Base-by-base conservation (phyloP, 2,113 vertebrate genomes). In the Rhinopithecus roxellana region DNA sequence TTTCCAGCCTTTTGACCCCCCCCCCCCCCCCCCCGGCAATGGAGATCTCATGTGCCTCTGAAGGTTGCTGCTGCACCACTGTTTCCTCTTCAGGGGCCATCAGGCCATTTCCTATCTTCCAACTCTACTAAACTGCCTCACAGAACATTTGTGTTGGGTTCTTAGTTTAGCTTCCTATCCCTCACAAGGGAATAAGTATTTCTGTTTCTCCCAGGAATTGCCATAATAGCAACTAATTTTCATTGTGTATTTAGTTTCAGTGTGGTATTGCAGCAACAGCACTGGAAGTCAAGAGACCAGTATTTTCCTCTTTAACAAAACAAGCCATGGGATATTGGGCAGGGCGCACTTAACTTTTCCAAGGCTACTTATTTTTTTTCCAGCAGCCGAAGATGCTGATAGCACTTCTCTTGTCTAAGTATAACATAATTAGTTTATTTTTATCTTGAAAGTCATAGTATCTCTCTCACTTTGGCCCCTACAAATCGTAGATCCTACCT, bases 121-220 rank as follows among this genome's bases (percentile, higher is more conserved):
- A 64, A 0, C 22, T 69, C 61, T 83, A 52, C 52, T 8, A 43
- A 81, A 89, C 43, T 50, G 69, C 2, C 89, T 96, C 75, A 25
- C 4, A 43, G 90, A 94, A 89, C 89, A 52, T 80, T 88, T 72
- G 48, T 89, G 30, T 43, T 80, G 79, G n/a, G 61, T 94, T 93
- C 86, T 92, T 79, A 88, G 92, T 81, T 85, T 84, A 45, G 88
- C 27, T 70, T 86, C 72, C 38, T 81, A 4, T 95, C 75, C 22
- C 79, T 95, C 89, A 75, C 82, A 72, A 80, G 85, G 82, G 85
- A 93, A 32, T 80, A 86, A 85, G 85, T 80, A 86, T 93, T 89
- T 96, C 80, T 95, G 59, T 97, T 95, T 93, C 94, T 93, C 93
- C 84, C 85, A 89, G 64, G 83, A 75, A 48, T 83, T 97, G 64